Evolutionary conservation across 2,888 invertebrate genomes (phyloP).

Genomic region (Adineta ricciae): DNA sequence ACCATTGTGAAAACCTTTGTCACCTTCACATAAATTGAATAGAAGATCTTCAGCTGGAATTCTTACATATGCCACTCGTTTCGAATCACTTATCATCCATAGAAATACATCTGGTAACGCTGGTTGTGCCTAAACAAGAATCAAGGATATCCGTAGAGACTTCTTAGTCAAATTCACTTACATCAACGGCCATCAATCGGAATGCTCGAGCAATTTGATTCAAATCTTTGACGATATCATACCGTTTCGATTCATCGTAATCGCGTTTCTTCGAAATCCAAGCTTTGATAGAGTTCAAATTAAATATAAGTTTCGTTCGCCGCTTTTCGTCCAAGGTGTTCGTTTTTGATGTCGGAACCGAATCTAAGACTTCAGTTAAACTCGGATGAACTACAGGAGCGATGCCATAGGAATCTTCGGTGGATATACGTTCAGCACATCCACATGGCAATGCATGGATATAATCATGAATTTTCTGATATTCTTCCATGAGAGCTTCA

Average conservation of each 20-base stretch:
- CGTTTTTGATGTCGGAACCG: background rate
- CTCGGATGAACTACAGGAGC: background rate
- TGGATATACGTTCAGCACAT: background rate
- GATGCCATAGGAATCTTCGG: background rate
- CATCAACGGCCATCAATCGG: conserved; percentile 35
- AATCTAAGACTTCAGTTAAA: background rate
- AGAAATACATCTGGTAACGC: conserved; percentile 39
- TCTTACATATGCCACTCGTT: conserved; percentile 39
- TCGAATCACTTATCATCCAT: conserved; percentile 39
- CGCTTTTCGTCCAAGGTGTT: background rate
- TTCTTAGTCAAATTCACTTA: too few species aligned
- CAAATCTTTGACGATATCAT: conserved; percentile 31
- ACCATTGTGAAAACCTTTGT: conserved; percentile 37
- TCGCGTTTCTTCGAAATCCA: background rate
- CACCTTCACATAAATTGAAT: conserved; percentile 35
- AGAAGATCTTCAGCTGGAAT: conserved; percentile 37
- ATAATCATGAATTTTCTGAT: background rate
- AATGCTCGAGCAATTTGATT: conserved; percentile 34
- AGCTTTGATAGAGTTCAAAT: background rate
- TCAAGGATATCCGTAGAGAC: too few species aligned
- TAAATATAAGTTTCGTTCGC: background rate
- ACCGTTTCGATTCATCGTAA: conserved; percentile 32
- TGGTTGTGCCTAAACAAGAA: conserved; percentile 37
- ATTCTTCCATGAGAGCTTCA: background rate
- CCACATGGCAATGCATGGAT: background rate